phyloP scores from a whole-genome alignment of 2,888 invertebrate genomes.

The Drosophila rubida region DNA sequence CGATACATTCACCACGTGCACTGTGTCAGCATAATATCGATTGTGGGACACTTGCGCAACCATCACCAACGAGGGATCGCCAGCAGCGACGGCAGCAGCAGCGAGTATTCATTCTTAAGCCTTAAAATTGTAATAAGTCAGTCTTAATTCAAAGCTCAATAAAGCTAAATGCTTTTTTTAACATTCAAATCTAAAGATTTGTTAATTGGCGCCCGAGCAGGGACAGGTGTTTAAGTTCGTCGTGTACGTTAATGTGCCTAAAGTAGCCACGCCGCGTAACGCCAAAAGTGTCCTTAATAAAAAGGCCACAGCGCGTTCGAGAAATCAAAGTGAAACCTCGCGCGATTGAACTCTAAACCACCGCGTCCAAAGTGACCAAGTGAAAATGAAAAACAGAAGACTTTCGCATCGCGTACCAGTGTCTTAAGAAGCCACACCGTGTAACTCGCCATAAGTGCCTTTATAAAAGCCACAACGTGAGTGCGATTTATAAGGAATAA shows the following conservation, averaged over 20 bases:
- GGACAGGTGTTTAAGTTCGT: no score
- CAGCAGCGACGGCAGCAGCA: no score
- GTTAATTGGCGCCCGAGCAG: not conserved
- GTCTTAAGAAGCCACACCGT: not conserved
- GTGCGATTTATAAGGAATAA: not conserved
- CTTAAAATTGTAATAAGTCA: not conserved
- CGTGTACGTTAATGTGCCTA: no score
- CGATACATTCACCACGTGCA: no score
- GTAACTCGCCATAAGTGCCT: not conserved
- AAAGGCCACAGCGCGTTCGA: no score
- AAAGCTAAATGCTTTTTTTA: not conserved
- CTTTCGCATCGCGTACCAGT: not conserved
- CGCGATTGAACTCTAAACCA: no score
- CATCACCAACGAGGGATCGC: not conserved
- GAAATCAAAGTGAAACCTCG: no score
- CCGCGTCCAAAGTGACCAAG: no score
- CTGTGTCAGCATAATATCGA: no score
- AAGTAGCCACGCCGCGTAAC: no score
- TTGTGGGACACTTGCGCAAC: not conserved
- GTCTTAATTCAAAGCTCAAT: not conserved
- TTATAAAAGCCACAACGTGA: not conserved
- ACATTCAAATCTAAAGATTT: not conserved
- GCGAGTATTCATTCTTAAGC: no score
- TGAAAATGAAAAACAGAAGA: not conserved
- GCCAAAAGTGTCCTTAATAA: no score